Base-by-base conservation (phyloP, 2,797 vertebrate species). In the Morelia viridis region DNA sequence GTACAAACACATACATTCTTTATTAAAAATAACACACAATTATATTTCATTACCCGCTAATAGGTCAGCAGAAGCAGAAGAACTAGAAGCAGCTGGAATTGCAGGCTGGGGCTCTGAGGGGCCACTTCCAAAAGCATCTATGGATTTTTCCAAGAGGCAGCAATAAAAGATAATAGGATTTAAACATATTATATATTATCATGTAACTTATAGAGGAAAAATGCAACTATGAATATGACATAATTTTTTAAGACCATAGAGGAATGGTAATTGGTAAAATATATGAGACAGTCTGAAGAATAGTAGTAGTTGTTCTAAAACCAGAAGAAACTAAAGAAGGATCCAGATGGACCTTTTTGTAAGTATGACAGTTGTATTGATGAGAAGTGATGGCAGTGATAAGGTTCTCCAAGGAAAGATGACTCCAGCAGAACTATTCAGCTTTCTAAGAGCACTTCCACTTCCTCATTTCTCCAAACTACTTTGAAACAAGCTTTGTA, bases 41-140 rank as follows among this genome's bases (percentile, higher is more conserved):
- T 71, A 80, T 86, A 65, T 90, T 95, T 95, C 91, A 96, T 98
- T 98, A 99, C 99, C 99, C 97, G 98, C 98, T 96, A 99, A 98
- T 94, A 99, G 97, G 96, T 99, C 99, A 91, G 98, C 98, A 96
- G 98, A 98, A 93, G 98, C 97, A 95, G 98, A 98, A 68, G 97
- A 97, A 95, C 97, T 97, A 97, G 98, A 98, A 93, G 97, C 97
- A 95, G 98, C 97, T 94, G 98, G 97, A 94, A 98, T 97, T 96
- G 98, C 93, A 94, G 97, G 97, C 95, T 98, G 98, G 35, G 97
- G 95, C 95, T 99, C 98, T 96, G 97, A 94, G 95, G 96, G 97
- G 95, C 98, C 96, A 93, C 98, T 97, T 93, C 98, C 97, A 97
- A 99, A 99, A 91, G 99, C 98, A 97, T 99, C 99, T 99, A 97